phyloP scores from a whole-genome alignment of 2,113 vertebrate genomes.

The Gymnorhina tibicen region DNA sequence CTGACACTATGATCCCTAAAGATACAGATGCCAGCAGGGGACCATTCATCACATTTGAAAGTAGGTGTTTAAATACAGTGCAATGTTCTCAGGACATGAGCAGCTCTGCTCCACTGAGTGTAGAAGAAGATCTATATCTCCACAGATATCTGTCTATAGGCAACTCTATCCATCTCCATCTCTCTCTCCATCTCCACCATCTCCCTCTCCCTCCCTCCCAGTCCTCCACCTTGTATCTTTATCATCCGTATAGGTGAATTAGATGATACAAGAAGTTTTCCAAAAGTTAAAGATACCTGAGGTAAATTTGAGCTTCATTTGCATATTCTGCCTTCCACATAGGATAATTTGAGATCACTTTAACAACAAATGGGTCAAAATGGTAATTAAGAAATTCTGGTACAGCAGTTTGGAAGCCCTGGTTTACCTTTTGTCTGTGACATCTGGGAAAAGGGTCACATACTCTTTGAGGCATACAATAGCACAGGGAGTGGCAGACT shows the following conservation, averaged over 20 bases:
- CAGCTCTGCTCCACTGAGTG: background rate
- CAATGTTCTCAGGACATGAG: background rate
- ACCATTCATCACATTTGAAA: background rate
- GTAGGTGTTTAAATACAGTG: background rate
- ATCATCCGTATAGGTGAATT: background rate
- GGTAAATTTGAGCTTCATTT: background rate
- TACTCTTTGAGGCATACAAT: background rate
- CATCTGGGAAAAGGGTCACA: background rate
- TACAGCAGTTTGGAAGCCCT: background rate
- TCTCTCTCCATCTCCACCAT: background rate
- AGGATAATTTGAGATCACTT: background rate
- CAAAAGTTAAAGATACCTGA: background rate
- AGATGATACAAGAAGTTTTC: background rate
- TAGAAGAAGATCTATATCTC: background rate
- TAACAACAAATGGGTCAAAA: background rate
- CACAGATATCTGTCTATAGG: background rate
- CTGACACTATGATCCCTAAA: background rate
- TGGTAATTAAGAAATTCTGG: background rate
- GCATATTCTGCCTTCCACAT: accelerated
- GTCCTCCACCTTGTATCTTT: background rate
- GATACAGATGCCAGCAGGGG: background rate
- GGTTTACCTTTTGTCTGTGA: background rate
- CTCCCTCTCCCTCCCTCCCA: background rate
- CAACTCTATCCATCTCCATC: background rate
- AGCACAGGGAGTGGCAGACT: background rate